Percentiles rank a stretch among this genome's conserved stretches.
These are phyloP conservation scores for Dicentrarchus labrax DNA, from an alignment of 2,113 vertebrate species.

Conservation along the genomic window DNA sequence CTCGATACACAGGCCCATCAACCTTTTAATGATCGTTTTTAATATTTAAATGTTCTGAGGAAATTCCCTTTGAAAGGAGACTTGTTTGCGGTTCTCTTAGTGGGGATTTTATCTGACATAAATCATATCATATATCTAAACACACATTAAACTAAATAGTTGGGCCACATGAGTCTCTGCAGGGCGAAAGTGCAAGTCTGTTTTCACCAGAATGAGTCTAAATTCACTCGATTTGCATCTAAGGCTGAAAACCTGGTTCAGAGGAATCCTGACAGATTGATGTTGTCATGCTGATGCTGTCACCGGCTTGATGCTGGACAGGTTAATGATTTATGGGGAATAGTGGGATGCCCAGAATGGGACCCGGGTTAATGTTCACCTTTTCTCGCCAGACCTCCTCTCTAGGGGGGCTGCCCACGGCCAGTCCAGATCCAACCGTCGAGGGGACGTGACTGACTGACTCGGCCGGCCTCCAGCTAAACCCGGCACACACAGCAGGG, in stretches of 20 bases:
- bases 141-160: background rate
- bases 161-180: background rate
- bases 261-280: constrained; percentile 78
- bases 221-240: constrained; percentile 57
- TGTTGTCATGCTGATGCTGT: constrained; percentile 80
- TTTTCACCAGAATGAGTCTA: constrained; percentile 20
- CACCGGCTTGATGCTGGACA: constrained; percentile 60
- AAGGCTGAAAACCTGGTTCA: constrained; percentile 50
- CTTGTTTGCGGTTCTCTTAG: constrained; percentile 12
- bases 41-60: background rate
- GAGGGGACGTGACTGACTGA: constrained; percentile 57
- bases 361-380: constrained; percentile 85
- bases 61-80: constrained; percentile 18
- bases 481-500: constrained; percentile 76
- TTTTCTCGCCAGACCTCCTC: constrained; percentile 62
- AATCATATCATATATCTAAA: background rate
- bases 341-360: constrained; percentile 77
- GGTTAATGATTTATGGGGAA: constrained; percentile 84
- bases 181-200: background rate
- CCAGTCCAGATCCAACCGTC: constrained; percentile 36
- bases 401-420: constrained; percentile 65
- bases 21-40: background rate
- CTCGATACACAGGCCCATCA: background rate
- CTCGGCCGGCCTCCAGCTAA: constrained; percentile 78
- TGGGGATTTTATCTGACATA: background rate